phyloP scores from a whole-genome alignment of 2,797 vertebrate genomes.

The Microctenopoma stevenorrisi region DNA sequence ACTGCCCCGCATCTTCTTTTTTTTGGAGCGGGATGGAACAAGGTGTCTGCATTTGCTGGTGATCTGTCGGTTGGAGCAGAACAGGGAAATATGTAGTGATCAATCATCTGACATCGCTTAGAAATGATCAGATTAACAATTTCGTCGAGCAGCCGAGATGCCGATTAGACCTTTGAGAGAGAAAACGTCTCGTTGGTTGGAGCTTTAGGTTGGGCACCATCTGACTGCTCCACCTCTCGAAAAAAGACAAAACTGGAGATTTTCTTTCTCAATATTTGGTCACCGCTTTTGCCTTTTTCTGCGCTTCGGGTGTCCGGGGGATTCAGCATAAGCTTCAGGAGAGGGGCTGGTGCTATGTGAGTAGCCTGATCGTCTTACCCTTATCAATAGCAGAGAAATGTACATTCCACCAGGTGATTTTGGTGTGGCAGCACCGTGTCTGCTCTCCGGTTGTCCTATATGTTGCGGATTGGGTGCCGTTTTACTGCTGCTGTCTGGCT shows the following conservation, averaged over 20 bases:
- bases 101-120: background rate
- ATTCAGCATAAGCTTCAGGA: conserved; percentile 41
- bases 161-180: conserved; percentile 19
- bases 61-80: conserved; percentile 34
- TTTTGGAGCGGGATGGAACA: conserved; percentile 49
- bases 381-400: conserved; percentile 29
- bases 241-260: background rate
- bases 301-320: conserved; percentile 42
- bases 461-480: conserved; percentile 6
- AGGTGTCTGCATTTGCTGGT: conserved; percentile 59
- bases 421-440: conserved; percentile 23
- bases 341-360: conserved; percentile 59
- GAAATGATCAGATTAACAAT: conserved; percentile 38
- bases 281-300: background rate
- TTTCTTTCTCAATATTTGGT: background rate
- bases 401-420: conserved; percentile 49
- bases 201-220: conserved; percentile 54
- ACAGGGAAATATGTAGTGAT: conserved; percentile 1
- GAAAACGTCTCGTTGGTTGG: conserved; percentile 32
- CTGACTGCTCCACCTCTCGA: conserved; percentile 26
- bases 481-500: conserved; percentile 8
- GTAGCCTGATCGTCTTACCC: conserved; percentile 51
- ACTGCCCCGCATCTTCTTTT: conserved; percentile 59
- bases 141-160: conserved; percentile 24
- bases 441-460: background rate